These are phyloP conservation scores for Lordiphosa stackelbergi DNA, from an alignment of 1,140 invertebrate genomes.

Conservation along the genomic window DNA sequence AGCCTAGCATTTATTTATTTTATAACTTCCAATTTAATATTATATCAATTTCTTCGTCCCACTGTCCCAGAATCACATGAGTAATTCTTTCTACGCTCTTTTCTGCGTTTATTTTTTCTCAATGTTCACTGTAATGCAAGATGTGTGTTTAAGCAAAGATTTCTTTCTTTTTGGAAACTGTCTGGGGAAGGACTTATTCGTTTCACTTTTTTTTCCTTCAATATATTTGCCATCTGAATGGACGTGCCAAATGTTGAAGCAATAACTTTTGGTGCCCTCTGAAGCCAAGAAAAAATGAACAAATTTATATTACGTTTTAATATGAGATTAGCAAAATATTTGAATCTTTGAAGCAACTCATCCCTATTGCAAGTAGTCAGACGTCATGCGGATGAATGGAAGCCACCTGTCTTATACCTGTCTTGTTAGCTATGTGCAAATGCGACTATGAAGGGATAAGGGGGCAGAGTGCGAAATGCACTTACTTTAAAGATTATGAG, in stretches of 20 bases:
- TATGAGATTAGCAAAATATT: conserved; percentile 50
- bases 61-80: conserved; percentile 30
- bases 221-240: conserved; percentile 58
- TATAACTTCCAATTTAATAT: no score
- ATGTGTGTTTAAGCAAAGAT: conserved; percentile 50
- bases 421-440: conserved; percentile 31
- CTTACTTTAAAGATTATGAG: conserved; percentile 52
- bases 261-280: conserved; percentile 57
- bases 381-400: conserved; percentile 19
- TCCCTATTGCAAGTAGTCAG: conserved; percentile 8
- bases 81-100: conserved; percentile 27
- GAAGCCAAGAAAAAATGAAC: conserved; percentile 24
- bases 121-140: conserved; percentile 29
- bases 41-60: no score
- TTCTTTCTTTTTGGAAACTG: conserved; percentile 29
- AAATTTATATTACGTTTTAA: conserved; percentile 58
- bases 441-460: conserved; percentile 19
- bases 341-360: conserved; percentile 17
- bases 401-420: conserved; percentile 19
- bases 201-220: conserved; percentile 28
- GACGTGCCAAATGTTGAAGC: conserved; percentile 63
- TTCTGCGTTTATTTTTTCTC: background rate
- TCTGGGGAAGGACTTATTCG: conserved; percentile 17
- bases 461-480: background rate
- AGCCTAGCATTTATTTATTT: no score